Evolutionary conservation across 2,888 invertebrate genomes (phyloP).

Genomic region (Antheraea assamensis): DNA sequence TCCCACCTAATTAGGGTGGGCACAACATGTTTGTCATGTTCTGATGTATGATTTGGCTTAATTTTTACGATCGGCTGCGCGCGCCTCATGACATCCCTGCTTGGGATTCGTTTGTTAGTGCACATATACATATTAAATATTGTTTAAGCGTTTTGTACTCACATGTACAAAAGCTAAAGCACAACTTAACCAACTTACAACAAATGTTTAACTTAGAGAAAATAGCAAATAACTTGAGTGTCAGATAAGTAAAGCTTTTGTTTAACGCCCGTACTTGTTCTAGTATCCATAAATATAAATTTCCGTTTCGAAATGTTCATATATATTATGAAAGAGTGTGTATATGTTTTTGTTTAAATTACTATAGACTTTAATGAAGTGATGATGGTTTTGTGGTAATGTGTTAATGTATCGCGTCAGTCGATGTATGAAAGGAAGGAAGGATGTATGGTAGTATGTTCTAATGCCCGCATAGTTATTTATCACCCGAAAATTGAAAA

Average conservation of each 20-base stretch:
- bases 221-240: constrained; percentile 42
- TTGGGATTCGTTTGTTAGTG: background rate
- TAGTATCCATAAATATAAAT: constrained; percentile 23
- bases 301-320: constrained; percentile 20
- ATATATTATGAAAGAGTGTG: background rate
- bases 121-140: background rate
- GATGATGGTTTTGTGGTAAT: background rate
- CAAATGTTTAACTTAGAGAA: constrained; percentile 40
- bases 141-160: constrained; percentile 26
- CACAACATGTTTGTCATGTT: too few relatives aligned
- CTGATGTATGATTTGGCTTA: too few relatives aligned
- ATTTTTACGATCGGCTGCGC: too few relatives aligned
- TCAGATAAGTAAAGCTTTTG: constrained; percentile 34
- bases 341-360: background rate
- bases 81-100: too few relatives aligned
- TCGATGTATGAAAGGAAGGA: too few relatives aligned
- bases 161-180: constrained; percentile 31
- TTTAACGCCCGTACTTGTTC: constrained; percentile 18
- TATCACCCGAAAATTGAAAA: too few relatives aligned
- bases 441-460: too few relatives aligned
- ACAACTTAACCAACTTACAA: constrained; percentile 28
- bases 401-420: background rate
- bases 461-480: too few relatives aligned
- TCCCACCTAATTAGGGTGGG: too few relatives aligned
- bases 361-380: background rate